Conservation (phyloP, 2,113 vertebrate species). For the Helogale parvula region DNA sequence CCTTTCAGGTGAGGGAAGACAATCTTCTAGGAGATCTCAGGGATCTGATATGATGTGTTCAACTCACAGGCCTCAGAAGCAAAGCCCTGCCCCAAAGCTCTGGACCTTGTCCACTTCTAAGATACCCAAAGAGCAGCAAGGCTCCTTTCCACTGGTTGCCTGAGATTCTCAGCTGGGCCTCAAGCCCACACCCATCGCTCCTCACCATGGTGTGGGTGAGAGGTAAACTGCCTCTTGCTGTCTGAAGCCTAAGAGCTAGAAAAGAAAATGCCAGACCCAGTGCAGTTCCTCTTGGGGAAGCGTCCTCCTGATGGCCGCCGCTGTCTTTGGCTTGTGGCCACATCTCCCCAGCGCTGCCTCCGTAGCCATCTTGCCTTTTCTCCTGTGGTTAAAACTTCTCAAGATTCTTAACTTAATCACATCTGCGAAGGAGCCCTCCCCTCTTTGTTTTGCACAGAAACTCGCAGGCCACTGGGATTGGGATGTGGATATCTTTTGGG, state of each 20-base stretch:
- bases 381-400: too few relatives aligned
- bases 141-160: accelerated
- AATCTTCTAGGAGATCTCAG: accelerated
- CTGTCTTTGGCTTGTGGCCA: background rate
- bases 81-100: background rate
- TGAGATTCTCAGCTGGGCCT: background rate
- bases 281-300: accelerated
- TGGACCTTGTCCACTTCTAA: accelerated
- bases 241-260: background rate
- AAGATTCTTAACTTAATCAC: background rate
- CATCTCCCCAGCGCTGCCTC: background rate
- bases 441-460: accelerated
- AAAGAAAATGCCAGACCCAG: accelerated
- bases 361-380: accelerated
- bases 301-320: accelerated
- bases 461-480: background rate
- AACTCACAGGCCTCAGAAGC: background rate
- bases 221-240: accelerated
- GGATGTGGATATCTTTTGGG: background rate
- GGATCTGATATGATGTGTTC: background rate
- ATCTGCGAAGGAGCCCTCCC: background rate
- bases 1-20: background rate
- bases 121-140: accelerated
- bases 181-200: accelerated
- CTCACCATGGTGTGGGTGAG: accelerated